Base-by-base conservation (phyloP, 2,113 vertebrate genomes). In the Zosterops borbonicus region DNA sequence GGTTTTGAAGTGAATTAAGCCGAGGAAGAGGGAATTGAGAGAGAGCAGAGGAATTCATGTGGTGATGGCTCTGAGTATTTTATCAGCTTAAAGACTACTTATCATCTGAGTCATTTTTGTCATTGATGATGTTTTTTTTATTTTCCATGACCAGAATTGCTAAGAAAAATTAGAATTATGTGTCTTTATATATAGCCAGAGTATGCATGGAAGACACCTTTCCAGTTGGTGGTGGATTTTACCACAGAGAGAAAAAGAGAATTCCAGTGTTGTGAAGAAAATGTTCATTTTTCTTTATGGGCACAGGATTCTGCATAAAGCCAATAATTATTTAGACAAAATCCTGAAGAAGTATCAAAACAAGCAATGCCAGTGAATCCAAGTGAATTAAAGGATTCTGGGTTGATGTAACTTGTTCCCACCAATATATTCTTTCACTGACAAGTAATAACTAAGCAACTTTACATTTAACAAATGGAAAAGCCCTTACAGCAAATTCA, bases 21-120 rank as follows among this genome's bases (percentile, higher is more conserved):
- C 0, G 0, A 22, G 44, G 56, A 52, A 78, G 35, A 60, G 33
- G 31, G 49, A 84, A 31, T 1, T 35, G 28, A 63, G 4, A 46
- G 31, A 70, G 28, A 58, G 47, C 27, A 70, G n/a, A 79, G 47
- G 76, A 78, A 42, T 65, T 69, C 31, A 6, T 8, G 35, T 75
- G 75, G 60, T 60, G 35, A 70, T 29, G 39, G n/a, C 41, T 74
- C 41, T 49, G 46, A 50, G 37, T 37, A 42, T 19, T 78, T 83
- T 80, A 83, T 50, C 75, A 50, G 29, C 35, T 47, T 86, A 83
- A 77, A 42, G 44, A 47, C 13, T 88, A 55, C 15, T 65, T 47
- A 85, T 62, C 29, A 60, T 39, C 42, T 39, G 33, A 80, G 58
- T 18, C 75, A 29, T 42, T 83, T 79, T 73, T 75, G 69, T 33